Percentiles rank a stretch among this genome's conserved stretches.
Evolutionary conservation across 2,888 invertebrate species (phyloP).

Genomic region (Ashinkailepas kermadecensis): DNA sequence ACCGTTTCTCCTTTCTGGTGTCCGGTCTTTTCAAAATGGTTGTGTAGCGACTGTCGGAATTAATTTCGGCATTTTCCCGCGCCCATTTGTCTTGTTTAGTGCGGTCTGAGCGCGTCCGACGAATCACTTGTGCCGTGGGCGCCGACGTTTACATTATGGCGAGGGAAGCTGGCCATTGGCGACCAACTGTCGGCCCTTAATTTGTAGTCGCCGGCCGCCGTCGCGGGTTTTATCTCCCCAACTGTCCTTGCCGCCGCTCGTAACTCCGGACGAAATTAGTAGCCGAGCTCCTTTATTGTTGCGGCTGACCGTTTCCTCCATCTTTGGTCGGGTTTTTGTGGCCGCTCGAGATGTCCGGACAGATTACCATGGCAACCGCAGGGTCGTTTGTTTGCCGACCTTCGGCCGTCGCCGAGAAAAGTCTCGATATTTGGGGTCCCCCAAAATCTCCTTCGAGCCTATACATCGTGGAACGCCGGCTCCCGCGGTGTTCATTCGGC

Average conservation of each 20-base stretch:
- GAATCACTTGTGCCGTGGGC: not conserved
- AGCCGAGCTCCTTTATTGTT: constrained; percentile 6
- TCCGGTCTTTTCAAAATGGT: not conserved
- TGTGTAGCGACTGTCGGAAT: not conserved
- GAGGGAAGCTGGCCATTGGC: not conserved
- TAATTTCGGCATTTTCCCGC: not conserved
- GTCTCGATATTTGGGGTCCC: constrained; percentile 27
- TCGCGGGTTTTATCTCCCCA: not conserved
- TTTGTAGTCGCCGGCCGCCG: constrained; percentile 4
- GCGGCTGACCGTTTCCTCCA: not conserved
- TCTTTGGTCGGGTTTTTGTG: constrained; percentile 11
- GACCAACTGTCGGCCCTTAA: constrained; percentile 10
- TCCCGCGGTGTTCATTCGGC: constrained; percentile 34
- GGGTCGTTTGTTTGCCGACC: not conserved
- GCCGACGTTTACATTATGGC: not conserved
- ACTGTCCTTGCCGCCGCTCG: constrained; percentile 9
- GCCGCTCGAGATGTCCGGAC: constrained; percentile 20
- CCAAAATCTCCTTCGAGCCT: constrained; percentile 33
- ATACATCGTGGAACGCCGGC: constrained; percentile 24
- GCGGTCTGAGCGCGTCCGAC: not conserved
- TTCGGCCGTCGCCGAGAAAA: constrained; percentile 21
- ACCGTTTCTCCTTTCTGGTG: not conserved
- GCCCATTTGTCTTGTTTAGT: not conserved
- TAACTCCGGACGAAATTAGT: constrained; percentile 4
- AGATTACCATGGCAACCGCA: not conserved